Conservation (phyloP, 2,888 invertebrate genomes). For the Macrosoma leucophasiata region DNA sequence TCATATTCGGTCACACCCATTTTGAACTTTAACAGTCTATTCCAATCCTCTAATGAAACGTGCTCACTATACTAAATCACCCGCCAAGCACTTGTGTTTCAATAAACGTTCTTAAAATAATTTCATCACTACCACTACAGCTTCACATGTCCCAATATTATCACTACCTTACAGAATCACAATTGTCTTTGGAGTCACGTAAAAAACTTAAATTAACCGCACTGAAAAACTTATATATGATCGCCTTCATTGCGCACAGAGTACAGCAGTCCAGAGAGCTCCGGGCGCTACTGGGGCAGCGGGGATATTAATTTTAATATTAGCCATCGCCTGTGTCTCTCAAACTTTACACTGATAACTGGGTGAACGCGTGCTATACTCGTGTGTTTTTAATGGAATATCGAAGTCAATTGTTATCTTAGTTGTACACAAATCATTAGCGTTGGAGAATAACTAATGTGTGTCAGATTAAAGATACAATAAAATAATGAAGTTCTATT, state of each 20-base stretch:
- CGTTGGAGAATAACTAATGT: no score
- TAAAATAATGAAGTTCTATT: no score
- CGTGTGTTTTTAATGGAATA: no score
- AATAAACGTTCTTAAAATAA: slow-evolving; percentile 16
- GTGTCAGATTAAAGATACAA: no score
- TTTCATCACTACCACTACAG: slow-evolving; percentile 32
- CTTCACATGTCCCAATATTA: slow-evolving; percentile 35
- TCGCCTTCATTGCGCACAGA: no score
- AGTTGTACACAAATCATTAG: no score
- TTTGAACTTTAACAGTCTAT: slow-evolving; percentile 40
- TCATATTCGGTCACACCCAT: slow-evolving; percentile 70
- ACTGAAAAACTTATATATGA: slow-evolving; percentile 30
- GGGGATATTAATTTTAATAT: slow-evolving; percentile 71
- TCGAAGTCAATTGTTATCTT: no score
- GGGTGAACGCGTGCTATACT: no score
- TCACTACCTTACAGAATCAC: slow-evolving; percentile 65
- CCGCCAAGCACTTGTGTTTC: slow-evolving; percentile 26
- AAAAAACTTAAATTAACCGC: slow-evolving; percentile 52
- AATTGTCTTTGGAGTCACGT: slow-evolving; percentile 50
- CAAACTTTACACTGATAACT: no score
- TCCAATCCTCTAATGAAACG: slow-evolving; percentile 37
- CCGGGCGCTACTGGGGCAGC: slow-evolving; percentile 66
- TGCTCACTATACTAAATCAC: slow-evolving; percentile 26
- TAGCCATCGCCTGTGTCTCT: slow-evolving; percentile 53
- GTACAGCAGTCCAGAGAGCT: slow-evolving; percentile 54